These are phyloP conservation scores for Hycleus phaleratus DNA, from an alignment of 1,140 invertebrate species.

Conservation along the genomic window DNA sequence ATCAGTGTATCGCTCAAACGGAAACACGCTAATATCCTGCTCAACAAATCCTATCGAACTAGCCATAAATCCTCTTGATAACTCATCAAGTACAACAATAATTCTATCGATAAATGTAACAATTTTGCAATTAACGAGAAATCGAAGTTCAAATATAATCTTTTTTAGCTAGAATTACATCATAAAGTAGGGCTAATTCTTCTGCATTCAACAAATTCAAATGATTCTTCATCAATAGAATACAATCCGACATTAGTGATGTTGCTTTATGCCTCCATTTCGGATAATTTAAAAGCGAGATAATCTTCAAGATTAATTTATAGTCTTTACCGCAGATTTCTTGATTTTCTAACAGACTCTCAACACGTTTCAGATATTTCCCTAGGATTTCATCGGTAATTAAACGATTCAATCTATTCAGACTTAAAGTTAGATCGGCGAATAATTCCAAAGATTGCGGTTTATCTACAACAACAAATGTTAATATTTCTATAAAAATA, in stretches of 20 bases:
- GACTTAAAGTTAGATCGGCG: constrained; percentile 26
- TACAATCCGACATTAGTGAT: constrained; percentile 22
- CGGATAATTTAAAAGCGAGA: constrained; percentile 30
- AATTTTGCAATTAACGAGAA: neutral
- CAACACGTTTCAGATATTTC: constrained; percentile 26
- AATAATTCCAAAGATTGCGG: constrained; percentile 23
- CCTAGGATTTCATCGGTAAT: constrained; percentile 25
- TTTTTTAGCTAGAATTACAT: constrained; percentile 18
- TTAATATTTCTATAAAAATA: neutral
- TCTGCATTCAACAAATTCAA: constrained; percentile 22
- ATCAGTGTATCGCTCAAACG: no score
- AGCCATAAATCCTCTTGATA: no score
- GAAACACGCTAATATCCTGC: no score
- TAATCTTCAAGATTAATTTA: constrained; percentile 26
- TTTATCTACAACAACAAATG: constrained; percentile 23
- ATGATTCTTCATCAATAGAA: constrained; percentile 26
- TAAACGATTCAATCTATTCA: constrained; percentile 26
- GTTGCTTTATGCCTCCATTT: constrained; percentile 27
- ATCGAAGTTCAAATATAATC: constrained; percentile 10
- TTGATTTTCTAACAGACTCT: constrained; percentile 20
- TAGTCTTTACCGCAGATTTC: constrained; percentile 17
- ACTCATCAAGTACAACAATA: no score
- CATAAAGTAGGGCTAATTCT: constrained; percentile 24
- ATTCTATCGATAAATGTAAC: no score
- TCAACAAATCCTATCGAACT: no score